Conservation (phyloP, 2,797 vertebrate genomes). For the Parotocinclus haroldoi region DNA sequence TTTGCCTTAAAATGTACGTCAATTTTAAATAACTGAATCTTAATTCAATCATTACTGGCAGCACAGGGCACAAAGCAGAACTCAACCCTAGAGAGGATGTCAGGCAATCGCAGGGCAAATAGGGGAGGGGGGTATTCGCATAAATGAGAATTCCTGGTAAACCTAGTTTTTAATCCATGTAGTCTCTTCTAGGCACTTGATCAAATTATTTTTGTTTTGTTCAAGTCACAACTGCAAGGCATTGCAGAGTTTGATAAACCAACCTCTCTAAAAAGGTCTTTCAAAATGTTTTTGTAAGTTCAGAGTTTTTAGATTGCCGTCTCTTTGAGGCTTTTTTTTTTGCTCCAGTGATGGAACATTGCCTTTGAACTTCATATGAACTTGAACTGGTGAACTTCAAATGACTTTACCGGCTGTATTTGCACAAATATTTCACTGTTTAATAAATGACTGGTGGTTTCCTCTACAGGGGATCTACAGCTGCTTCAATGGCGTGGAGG, state of each 20-base stretch:
- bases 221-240: too few relatives aligned
- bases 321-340: too few relatives aligned
- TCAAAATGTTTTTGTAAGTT: constrained; percentile 58
- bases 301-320: too few relatives aligned
- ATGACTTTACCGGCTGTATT: constrained; percentile 61
- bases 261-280: constrained; percentile 58
- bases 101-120: too few relatives aligned
- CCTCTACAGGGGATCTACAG: constrained; percentile 90
- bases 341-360: constrained; percentile 51
- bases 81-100: too few relatives aligned
- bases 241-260: constrained; percentile 48
- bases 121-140: too few relatives aligned
- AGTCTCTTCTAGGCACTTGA: not conserved
- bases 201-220: not conserved
- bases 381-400: constrained; percentile 50
- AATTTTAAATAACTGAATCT: too few relatives aligned
- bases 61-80: too few relatives aligned
- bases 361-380: constrained; percentile 54
- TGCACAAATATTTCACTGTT: constrained; percentile 68
- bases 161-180: too few relatives aligned
- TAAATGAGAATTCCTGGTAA: too few relatives aligned
- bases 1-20: too few relatives aligned
- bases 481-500: constrained; percentile 92
- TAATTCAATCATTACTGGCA: too few relatives aligned
- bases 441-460: constrained; percentile 70